phyloP scores from a whole-genome alignment of 2,113 vertebrate species.

The Ammodytes dubius region DNA sequence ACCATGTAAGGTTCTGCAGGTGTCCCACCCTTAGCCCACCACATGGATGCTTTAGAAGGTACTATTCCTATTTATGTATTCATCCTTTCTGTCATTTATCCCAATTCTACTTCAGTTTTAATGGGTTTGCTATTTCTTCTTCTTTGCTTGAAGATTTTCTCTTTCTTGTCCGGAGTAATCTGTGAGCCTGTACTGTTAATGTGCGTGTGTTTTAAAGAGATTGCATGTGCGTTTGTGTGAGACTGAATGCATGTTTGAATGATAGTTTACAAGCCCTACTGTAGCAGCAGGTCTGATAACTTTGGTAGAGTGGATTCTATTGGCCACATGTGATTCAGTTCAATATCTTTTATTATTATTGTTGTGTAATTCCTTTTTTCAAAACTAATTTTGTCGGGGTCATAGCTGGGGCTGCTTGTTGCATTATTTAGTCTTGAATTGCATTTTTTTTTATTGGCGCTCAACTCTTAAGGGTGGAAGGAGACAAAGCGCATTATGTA shows the following conservation, averaged over 20 bases:
- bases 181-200: conserved; percentile 46
- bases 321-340: conserved; percentile 34
- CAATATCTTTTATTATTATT: conserved; percentile 23
- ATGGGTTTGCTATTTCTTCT: conserved; percentile 22
- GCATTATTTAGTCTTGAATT: conserved; percentile 57
- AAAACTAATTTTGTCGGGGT: conserved; percentile 46
- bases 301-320: conserved; percentile 55
- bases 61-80: conserved; percentile 50
- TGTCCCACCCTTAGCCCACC: conserved; percentile 78
- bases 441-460: conserved; percentile 57
- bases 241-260: conserved; percentile 46
- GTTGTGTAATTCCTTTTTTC: conserved; percentile 22
- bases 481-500: conserved; percentile 65
- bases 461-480: conserved; percentile 56
- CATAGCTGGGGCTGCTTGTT: conserved; percentile 53
- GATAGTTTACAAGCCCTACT: conserved; percentile 73
- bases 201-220: conserved; percentile 41
- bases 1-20: conserved; percentile 78
- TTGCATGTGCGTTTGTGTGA: conserved; percentile 57
- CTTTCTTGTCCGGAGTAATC: conserved; percentile 46
- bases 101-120: conserved; percentile 30
- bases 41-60: conserved; percentile 78
- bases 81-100: background rate
- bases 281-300: conserved; percentile 64
- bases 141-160: conserved; percentile 34